A percentile compares a stretch with the other conserved stretches of the same genome.
phyloP scores from a whole-genome alignment of 2,797 vertebrate genomes.

The Austrolebias charrua region DNA sequence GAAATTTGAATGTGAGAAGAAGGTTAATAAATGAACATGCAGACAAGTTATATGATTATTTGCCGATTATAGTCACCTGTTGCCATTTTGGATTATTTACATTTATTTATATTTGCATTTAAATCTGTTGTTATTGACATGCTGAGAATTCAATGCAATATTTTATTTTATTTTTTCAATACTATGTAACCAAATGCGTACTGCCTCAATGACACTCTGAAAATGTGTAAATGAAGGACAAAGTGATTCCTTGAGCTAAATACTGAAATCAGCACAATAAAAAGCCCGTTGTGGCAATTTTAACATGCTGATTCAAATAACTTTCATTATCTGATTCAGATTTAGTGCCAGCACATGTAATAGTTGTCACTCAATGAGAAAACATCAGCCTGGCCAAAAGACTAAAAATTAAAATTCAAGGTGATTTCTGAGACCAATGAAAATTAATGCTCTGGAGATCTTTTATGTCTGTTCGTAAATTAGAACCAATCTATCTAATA shows the following conservation, averaged over 20 bases:
- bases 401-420: not conserved
- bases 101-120: too few species aligned
- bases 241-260: not conserved
- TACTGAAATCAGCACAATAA: not conserved
- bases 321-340: not conserved
- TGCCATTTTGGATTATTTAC: too few species aligned
- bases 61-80: too few species aligned
- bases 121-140: too few species aligned
- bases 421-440: not conserved
- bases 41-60: too few species aligned
- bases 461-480: not conserved
- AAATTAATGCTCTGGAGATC: not conserved
- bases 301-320: not conserved
- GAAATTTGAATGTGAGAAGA: too few species aligned
- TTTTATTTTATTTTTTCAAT: too few species aligned
- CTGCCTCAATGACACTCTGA: too few species aligned
- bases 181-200: not conserved
- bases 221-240: not conserved
- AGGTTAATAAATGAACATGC: too few species aligned
- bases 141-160: too few species aligned
- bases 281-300: not conserved
- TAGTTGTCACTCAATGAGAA: not conserved
- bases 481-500: not conserved
- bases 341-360: not conserved
- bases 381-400: too few species aligned